Conservation (phyloP, 2,888 invertebrate genomes). For the Prosopocoilus inquinatus region DNA sequence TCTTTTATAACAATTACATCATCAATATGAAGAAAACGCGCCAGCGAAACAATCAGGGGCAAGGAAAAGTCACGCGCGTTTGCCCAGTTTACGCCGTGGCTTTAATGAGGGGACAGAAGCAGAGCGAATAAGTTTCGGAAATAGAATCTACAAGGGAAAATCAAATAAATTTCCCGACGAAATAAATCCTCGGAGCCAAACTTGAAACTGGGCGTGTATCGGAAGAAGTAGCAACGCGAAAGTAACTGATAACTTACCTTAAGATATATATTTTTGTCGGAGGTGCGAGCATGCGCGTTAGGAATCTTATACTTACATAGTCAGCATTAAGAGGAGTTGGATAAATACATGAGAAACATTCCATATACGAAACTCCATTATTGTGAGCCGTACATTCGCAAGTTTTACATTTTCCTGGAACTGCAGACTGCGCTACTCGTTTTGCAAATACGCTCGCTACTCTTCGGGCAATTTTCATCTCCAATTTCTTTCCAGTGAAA, state of each 20-base stretch:
- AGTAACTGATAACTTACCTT: slow-evolving; percentile 40
- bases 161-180: slow-evolving; percentile 40
- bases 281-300: background rate
- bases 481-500: slow-evolving; percentile 61
- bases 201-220: slow-evolving; percentile 42
- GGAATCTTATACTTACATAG: slow-evolving; percentile 48
- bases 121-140: slow-evolving; percentile 8
- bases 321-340: slow-evolving; percentile 53
- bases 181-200: slow-evolving; percentile 39
- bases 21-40: background rate
- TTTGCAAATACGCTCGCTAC: slow-evolving; percentile 67
- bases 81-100: no score
- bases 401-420: slow-evolving; percentile 59
- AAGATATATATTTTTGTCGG: slow-evolving; percentile 39
- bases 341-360: slow-evolving; percentile 62
- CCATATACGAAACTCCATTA: slow-evolving; percentile 64
- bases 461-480: slow-evolving; percentile 59
- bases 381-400: slow-evolving; percentile 70
- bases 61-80: no score
- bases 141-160: slow-evolving; percentile 30
- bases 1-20: slow-evolving; percentile 18
- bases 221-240: slow-evolving; percentile 40
- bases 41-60: no score
- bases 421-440: slow-evolving; percentile 62
- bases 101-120: background rate